Conservation (phyloP, 2,888 invertebrate species). For the Drosophila pullipes region DNA sequence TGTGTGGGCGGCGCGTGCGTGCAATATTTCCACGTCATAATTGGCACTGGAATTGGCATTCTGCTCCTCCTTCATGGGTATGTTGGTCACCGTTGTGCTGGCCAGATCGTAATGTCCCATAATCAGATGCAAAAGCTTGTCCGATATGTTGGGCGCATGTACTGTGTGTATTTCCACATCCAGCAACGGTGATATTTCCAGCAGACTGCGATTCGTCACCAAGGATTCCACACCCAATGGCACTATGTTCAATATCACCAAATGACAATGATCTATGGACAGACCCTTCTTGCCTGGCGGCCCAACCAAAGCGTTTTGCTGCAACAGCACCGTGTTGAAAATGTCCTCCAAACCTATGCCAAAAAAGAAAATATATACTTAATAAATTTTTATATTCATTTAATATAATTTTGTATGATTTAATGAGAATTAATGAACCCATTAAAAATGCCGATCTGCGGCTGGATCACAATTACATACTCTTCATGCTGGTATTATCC, state of each 20-base stretch:
- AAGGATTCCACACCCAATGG: slow-evolving; percentile 92
- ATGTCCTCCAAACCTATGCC: slow-evolving; percentile 90
- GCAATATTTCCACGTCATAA: slow-evolving; percentile 99
- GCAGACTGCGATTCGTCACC: slow-evolving; percentile 90
- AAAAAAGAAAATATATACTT: not conserved
- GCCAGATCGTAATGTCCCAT: slow-evolving; percentile 95
- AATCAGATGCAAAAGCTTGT: slow-evolving; percentile 91
- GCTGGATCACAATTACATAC: slow-evolving; percentile 71
- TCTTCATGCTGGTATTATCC: slow-evolving; percentile 94
- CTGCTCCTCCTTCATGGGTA: slow-evolving; percentile 99
- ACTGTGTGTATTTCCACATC: slow-evolving; percentile 93
- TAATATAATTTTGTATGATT: not conserved
- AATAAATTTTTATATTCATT: not conserved
- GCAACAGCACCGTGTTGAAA: slow-evolving; percentile 91
- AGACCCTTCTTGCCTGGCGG: slow-evolving; percentile 88
- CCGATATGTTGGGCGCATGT: slow-evolving; percentile 90
- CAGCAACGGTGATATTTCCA: slow-evolving; percentile 90
- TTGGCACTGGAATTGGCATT: slow-evolving; percentile 99
- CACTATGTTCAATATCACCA: slow-evolving; percentile 95
- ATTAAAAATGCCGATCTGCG: not conserved
- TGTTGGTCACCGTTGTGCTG: slow-evolving; percentile 98
- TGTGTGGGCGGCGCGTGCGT: slow-evolving; percentile 93
- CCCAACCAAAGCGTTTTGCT: slow-evolving; percentile 91
- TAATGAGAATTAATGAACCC: not conserved
- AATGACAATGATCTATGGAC: slow-evolving; percentile 94